Conservation (phyloP, 1,140 invertebrate species). For the Pseudachorutes palmiensis region DNA sequence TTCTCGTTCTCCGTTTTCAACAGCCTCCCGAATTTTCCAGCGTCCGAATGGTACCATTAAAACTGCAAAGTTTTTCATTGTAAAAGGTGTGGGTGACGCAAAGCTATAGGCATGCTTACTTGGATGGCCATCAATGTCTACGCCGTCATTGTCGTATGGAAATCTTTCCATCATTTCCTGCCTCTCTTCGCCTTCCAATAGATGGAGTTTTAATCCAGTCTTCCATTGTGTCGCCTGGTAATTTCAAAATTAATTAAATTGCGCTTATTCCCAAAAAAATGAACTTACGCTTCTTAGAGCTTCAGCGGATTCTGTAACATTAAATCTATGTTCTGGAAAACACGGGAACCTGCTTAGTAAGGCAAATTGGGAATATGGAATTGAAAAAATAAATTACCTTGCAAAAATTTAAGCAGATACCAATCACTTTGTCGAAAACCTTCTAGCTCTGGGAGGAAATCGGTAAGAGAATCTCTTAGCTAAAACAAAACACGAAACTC, state of each 20-base stretch:
- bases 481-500: too few species aligned
- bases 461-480: not conserved
- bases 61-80: conserved; percentile 10
- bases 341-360: not conserved
- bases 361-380: conserved; percentile 10
- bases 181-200: conserved; percentile 1
- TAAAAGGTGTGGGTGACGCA: too few species aligned
- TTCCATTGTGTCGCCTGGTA: conserved; percentile 15
- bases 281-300: conserved; percentile 16
- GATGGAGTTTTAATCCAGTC: not conserved
- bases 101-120: conserved; percentile 13
- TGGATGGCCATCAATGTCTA: conserved; percentile 20
- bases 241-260: not conserved
- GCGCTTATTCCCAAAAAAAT: not conserved
- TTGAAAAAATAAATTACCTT: not conserved
- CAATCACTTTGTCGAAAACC: not conserved
- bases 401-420: not conserved
- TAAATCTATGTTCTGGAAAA: conserved; percentile 22
- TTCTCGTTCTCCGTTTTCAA: conserved; percentile 15
- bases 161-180: conserved; percentile 1
- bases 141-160: conserved; percentile 12
- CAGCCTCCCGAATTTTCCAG: conserved; percentile 9
- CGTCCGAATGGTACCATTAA: conserved; percentile 11
- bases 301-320: conserved; percentile 14
- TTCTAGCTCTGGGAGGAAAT: conserved; percentile 1